phyloP scores from a whole-genome alignment of 2,888 invertebrate genomes.

The Megamerina dolium region DNA sequence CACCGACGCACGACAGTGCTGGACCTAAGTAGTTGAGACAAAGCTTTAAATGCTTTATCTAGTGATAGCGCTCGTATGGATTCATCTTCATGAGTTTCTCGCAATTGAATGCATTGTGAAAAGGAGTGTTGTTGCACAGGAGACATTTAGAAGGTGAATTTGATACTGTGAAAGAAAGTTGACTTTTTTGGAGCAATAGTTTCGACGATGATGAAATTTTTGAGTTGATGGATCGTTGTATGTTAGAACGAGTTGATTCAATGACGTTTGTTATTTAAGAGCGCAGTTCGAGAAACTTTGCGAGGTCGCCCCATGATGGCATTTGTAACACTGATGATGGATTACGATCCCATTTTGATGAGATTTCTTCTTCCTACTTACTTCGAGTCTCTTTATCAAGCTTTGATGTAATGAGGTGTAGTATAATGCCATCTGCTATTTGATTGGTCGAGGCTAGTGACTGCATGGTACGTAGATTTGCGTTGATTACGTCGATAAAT shows the following conservation, averaged over 20 bases:
- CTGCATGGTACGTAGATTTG: too few species aligned
- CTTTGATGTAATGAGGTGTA: conserved; percentile 12
- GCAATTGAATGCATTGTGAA: conserved; percentile 4
- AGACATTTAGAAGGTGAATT: too few species aligned
- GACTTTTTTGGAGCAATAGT: not conserved
- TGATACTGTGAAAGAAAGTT: not conserved
- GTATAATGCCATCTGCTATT: conserved; percentile 14
- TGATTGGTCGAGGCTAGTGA: conserved; percentile 12
- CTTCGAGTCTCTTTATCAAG: conserved; percentile 11
- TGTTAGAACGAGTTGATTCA: conserved; percentile 6
- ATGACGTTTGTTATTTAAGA: conserved; percentile 6
- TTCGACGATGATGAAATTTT: not conserved
- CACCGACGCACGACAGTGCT: not conserved
- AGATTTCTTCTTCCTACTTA: conserved; percentile 17
- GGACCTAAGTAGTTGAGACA: not conserved
- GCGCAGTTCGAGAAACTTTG: conserved; percentile 12
- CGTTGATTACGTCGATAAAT: conserved; percentile 13
- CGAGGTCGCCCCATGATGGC: conserved; percentile 11
- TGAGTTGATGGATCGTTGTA: too few species aligned
- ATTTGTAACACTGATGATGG: not conserved
- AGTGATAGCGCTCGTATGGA: not conserved
- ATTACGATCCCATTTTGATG: conserved; percentile 1
- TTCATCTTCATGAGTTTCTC: not conserved
- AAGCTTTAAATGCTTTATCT: not conserved
- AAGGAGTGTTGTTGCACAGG: not conserved